Conservation (phyloP, 2,113 vertebrate genomes). For the Enhydra lutris region DNA sequence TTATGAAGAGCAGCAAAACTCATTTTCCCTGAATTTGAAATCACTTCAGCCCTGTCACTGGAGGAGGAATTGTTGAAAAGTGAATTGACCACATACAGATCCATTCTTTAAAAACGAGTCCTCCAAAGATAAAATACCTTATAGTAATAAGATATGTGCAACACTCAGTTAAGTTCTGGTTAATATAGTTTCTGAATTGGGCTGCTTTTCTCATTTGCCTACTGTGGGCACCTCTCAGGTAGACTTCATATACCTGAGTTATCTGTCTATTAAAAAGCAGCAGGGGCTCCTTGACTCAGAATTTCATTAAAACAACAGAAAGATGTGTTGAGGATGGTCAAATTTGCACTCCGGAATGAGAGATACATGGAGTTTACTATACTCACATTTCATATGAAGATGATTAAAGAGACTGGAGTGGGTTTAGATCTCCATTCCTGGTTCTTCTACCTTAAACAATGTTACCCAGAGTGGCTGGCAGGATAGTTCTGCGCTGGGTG, state of each 20-base stretch:
- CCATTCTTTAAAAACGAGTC: not conserved
- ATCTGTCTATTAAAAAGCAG: not conserved
- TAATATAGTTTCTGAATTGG: not conserved
- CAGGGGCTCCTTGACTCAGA: not conserved
- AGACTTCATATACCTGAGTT: not conserved
- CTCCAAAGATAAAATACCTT: not conserved
- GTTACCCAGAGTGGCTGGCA: rapidly evolving
- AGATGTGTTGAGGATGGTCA: not conserved
- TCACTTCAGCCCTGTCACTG: constrained; percentile 48
- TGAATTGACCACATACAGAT: constrained; percentile 36
- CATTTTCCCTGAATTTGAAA: constrained; percentile 57
- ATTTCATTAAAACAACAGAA: not conserved
- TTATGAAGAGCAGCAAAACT: constrained; percentile 50
- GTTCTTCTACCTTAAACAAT: not conserved
- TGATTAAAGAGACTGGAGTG: not conserved
- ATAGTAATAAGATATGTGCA: not conserved
- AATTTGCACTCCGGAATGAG: not conserved
- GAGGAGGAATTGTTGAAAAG: constrained; percentile 22
- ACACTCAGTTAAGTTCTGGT: not conserved
- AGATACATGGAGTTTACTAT: rapidly evolving
- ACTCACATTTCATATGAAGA: not conserved
- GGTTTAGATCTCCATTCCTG: not conserved
- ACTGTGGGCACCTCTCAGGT: not conserved
- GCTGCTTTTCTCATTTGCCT: constrained; percentile 9
- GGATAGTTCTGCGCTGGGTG: rapidly evolving